phyloP scores from a whole-genome alignment of 1,140 invertebrate genomes.

The Plutomurus gul region DNA sequence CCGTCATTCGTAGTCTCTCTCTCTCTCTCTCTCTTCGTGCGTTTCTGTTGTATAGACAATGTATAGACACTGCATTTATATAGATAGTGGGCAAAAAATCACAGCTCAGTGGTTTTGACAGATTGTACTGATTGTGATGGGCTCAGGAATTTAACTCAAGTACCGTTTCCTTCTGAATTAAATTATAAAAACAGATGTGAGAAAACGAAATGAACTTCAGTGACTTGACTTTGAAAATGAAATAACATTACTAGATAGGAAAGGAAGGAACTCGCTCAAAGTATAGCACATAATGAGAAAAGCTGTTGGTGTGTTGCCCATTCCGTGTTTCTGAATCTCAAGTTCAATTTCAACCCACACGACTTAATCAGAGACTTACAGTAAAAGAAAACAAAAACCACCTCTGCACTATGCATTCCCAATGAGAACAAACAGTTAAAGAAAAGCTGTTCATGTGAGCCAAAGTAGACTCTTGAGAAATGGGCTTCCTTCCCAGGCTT shows the following conservation, averaged over 20 bases:
- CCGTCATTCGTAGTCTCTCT: not conserved
- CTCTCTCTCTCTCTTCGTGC: not conserved
- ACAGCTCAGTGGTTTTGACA: not conserved
- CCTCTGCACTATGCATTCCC: not conserved
- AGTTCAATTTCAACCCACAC: slow-evolving; percentile 11
- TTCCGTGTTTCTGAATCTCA: slow-evolving; percentile 24
- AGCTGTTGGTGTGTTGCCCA: not conserved
- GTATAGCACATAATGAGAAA: slow-evolving; percentile 7
- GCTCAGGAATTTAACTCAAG: no score
- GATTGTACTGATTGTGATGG: not conserved
- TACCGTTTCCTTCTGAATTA: not conserved
- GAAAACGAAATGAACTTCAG: not conserved
- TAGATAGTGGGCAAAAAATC: no score
- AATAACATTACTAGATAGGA: not conserved
- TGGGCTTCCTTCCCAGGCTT: not conserved
- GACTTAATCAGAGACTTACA: not conserved
- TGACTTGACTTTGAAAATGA: not conserved
- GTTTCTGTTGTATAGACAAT: not conserved
- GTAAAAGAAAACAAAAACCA: slow-evolving; percentile 12
- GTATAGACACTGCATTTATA: not conserved
- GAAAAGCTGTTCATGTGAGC: slow-evolving; percentile 11
- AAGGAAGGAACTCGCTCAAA: not conserved
- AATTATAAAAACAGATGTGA: slow-evolving; percentile 5
- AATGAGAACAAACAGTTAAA: slow-evolving; percentile 8
- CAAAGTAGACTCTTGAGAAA: not conserved